Evolutionary conservation across 2,888 invertebrate species (phyloP).

Genomic region (Agriotes lineatus): DNA sequence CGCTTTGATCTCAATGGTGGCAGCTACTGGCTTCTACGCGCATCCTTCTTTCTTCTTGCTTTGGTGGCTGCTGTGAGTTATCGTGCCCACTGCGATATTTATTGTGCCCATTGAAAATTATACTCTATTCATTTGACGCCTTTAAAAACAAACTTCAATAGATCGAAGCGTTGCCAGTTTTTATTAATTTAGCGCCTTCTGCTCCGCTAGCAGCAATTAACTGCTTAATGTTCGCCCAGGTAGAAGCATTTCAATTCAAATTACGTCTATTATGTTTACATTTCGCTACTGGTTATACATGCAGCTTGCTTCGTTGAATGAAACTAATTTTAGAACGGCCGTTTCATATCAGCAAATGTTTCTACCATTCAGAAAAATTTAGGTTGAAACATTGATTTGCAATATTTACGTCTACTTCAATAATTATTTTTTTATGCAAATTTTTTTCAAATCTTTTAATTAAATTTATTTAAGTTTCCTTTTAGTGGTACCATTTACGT

Average conservation of each 20-base stretch:
- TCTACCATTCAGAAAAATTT: no score
- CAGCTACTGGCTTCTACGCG: conserved; percentile 49
- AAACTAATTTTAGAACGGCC: neutral
- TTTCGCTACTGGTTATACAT: conserved; percentile 9
- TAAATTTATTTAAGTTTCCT: no score
- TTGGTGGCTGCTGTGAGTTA: conserved; percentile 46
- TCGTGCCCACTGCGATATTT: conserved; percentile 42
- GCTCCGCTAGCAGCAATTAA: neutral
- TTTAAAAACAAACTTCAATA: conserved; percentile 20
- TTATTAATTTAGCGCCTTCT: conserved; percentile 24
- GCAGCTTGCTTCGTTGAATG: neutral
- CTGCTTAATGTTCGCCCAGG: neutral
- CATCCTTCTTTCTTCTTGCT: conserved; percentile 35
- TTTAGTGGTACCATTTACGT: no score
- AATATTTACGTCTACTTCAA: no score
- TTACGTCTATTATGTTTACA: neutral
- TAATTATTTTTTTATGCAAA: no score
- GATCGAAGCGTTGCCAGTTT: conserved; percentile 26
- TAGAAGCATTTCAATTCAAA: neutral
- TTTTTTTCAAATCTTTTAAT: no score
- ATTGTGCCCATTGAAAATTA: conserved; percentile 52
- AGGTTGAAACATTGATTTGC: no score
- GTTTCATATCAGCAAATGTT: neutral
- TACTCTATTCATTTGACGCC: conserved; percentile 52
- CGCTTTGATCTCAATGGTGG: conserved; percentile 50